Evolutionary conservation across 2,888 invertebrate genomes (phyloP).

Genomic region (Drosophila maculinotata): DNA sequence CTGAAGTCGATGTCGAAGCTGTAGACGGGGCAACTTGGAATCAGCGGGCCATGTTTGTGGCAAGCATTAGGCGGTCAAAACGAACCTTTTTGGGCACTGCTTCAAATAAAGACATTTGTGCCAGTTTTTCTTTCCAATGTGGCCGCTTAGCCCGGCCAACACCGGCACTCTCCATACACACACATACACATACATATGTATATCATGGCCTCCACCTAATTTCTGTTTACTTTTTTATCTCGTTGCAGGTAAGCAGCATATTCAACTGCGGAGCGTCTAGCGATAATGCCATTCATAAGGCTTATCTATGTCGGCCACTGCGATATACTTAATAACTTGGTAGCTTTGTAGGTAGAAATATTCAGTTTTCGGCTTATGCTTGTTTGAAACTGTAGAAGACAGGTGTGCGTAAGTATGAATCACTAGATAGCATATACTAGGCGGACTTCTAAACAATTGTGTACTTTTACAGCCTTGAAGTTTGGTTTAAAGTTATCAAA

Average conservation of each 20-base stretch:
- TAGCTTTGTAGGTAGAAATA: background rate
- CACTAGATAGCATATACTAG: no score
- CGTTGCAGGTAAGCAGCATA: constrained; percentile 66
- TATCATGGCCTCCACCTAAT: constrained; percentile 49
- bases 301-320: constrained; percentile 68
- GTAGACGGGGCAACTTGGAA: constrained; percentile 18
- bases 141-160: constrained; percentile 20
- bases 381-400: background rate
- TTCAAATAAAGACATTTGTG: constrained; percentile 74
- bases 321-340: constrained; percentile 39
- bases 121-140: constrained; percentile 63
- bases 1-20: constrained; percentile 11
- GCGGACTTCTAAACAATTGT: no score
- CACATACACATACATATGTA: background rate
- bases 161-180: constrained; percentile 14
- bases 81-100: constrained; percentile 51
- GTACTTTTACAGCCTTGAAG: no score
- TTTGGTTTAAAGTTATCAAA: no score
- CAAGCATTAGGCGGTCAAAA: constrained; percentile 42
- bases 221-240: constrained; percentile 53
- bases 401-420: background rate
- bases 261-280: constrained; percentile 22
- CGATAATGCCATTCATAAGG: constrained; percentile 46
- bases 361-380: background rate
- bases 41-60: constrained; percentile 39